These are phyloP conservation scores for Vandiemenella viatica DNA, from an alignment of 2,888 invertebrate genomes.

Conservation along the genomic window DNA sequence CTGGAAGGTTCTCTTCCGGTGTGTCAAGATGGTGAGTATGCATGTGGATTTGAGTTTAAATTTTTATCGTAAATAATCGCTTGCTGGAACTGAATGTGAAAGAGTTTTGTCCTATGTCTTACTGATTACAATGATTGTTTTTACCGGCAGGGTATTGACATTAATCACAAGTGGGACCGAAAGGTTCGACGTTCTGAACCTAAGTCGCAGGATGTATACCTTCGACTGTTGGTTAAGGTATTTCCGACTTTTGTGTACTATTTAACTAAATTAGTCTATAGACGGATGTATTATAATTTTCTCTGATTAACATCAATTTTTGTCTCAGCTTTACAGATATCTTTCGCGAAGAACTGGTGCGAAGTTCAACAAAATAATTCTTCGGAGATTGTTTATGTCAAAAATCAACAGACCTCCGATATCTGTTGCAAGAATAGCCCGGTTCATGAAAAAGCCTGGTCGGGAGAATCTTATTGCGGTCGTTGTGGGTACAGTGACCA, in stretches of 20 bases:
- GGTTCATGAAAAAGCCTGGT: conserved; percentile 76
- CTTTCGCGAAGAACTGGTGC: conserved; percentile 88
- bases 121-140: not conserved
- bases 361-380: conserved; percentile 90
- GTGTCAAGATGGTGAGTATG: too few species aligned
- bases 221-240: conserved; percentile 94
- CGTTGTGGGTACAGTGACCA: conserved; percentile 87
- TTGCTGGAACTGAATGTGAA: too few species aligned
- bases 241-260: conserved; percentile 19
- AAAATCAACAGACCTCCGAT: conserved; percentile 88
- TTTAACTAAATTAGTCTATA: not conserved
- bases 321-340: conserved; percentile 90
- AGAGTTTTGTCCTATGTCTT: too few species aligned
- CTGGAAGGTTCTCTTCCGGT: too few species aligned
- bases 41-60: too few species aligned
- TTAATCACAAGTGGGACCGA: conserved; percentile 97
- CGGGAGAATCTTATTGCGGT: conserved; percentile 80
- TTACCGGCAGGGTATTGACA: conserved; percentile 90
- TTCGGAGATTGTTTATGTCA: conserved; percentile 95
- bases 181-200: conserved; percentile 96
- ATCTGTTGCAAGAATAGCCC: conserved; percentile 72
- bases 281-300: not conserved
- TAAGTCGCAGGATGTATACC: conserved; percentile 94
- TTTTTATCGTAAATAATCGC: too few species aligned
- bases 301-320: too few species aligned